Evolutionary conservation across 2,113 vertebrate species (phyloP).

Genomic region (Pelmatolapia mariae): DNA sequence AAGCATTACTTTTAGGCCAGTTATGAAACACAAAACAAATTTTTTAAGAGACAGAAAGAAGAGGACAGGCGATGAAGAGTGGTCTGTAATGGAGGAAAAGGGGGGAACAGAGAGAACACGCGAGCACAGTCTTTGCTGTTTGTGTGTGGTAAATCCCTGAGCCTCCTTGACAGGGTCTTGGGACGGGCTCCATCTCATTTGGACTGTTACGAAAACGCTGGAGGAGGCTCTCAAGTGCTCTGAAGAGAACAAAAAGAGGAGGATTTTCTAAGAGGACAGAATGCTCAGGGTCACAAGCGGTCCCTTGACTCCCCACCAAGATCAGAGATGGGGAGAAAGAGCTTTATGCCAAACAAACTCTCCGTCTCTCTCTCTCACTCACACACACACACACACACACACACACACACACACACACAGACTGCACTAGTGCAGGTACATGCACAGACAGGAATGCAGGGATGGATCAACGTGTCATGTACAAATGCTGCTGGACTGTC

Average conservation of each 20-base stretch:
- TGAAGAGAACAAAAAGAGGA: slow-evolving; percentile 24
- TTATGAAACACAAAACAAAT: background rate
- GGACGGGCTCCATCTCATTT: slow-evolving; percentile 11
- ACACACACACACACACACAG: background rate
- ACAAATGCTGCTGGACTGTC: background rate
- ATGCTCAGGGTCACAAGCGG: background rate
- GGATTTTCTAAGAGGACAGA: background rate
- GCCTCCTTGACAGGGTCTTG: background rate
- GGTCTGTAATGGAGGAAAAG: background rate
- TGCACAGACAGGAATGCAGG: background rate
- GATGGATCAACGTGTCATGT: background rate
- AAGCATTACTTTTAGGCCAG: background rate
- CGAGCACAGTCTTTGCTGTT: background rate
- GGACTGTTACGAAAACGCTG: background rate
- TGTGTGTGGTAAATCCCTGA: background rate
- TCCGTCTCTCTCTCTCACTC: background rate
- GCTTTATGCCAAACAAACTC: background rate
- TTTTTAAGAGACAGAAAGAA: background rate
- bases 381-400: background rate
- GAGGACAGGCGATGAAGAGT: background rate
- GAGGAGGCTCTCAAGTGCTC: slow-evolving; percentile 10
- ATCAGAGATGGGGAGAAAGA: slow-evolving; percentile 15
- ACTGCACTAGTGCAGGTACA: background rate
- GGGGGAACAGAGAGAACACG: background rate
- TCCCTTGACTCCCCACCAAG: background rate